Conservation (phyloP, 2,888 invertebrate genomes). For the Macrosoma leucophasiata region DNA sequence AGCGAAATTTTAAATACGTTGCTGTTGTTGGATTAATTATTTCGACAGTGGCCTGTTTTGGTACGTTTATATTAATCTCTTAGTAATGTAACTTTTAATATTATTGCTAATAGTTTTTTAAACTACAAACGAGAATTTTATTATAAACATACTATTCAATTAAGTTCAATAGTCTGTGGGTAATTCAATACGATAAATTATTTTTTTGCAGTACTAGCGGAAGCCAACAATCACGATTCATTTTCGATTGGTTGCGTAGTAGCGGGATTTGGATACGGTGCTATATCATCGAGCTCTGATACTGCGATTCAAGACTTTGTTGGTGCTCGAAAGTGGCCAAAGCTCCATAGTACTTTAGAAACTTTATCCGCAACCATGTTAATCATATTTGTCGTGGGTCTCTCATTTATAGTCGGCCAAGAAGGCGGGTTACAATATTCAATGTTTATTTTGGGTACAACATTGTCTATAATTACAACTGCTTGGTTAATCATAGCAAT, state of each 20-base stretch:
- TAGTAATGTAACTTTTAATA: neutral
- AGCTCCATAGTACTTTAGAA: constrained; percentile 64
- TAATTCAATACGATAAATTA: no score
- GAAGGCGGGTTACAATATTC: constrained; percentile 45
- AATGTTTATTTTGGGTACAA: constrained; percentile 48
- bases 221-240: constrained; percentile 55
- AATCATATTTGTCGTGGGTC: constrained; percentile 42
- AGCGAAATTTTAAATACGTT: constrained; percentile 63
- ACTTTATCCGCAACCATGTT: constrained; percentile 53
- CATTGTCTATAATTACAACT: constrained; percentile 41
- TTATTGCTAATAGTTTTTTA: neutral
- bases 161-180: no score
- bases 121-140: neutral
- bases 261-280: constrained; percentile 69
- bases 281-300: constrained; percentile 63
- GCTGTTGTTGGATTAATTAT: constrained; percentile 46
- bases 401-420: constrained; percentile 42
- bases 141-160: no score
- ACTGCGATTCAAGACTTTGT: constrained; percentile 62
- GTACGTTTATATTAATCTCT: constrained; percentile 36
- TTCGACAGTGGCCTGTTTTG: constrained; percentile 52
- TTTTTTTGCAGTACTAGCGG: constrained; percentile 50
- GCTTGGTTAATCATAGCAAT: constrained; percentile 49
- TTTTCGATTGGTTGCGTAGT: constrained; percentile 68
- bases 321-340: constrained; percentile 65